These are phyloP conservation scores for Parnassius orleans DNA, from an alignment of 2,888 invertebrate species.

Conservation along the genomic window DNA sequence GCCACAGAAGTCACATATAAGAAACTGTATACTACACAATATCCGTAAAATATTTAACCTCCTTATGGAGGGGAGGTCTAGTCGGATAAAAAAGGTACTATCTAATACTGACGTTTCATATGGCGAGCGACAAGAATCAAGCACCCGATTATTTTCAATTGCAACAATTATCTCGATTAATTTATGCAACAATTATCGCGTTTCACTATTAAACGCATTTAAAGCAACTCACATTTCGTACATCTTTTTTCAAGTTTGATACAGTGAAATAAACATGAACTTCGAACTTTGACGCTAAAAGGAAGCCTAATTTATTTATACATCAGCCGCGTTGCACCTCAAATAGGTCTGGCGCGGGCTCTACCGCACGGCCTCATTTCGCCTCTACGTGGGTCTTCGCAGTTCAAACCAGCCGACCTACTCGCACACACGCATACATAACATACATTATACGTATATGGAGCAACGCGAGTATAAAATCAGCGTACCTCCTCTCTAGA, in stretches of 20 bases:
- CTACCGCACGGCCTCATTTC: conserved; percentile 53
- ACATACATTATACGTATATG: neutral
- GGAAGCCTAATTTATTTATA: conserved; percentile 21
- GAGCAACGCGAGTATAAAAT: neutral
- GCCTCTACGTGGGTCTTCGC: conserved; percentile 55
- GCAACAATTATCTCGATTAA: too few relatives aligned
- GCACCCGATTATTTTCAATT: too few relatives aligned
- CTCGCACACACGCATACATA: conserved; percentile 12
- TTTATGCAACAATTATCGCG: too few relatives aligned
- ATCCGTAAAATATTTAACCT: too few relatives aligned
- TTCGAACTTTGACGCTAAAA: neutral
- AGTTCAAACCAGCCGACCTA: conserved; percentile 35
- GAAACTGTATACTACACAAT: too few relatives aligned
- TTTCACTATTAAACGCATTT: too few relatives aligned
- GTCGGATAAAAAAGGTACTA: too few relatives aligned
- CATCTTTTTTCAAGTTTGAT: neutral
- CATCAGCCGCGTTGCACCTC: conserved; percentile 15
- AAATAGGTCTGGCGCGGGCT: conserved; percentile 39
- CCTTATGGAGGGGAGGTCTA: too few relatives aligned
- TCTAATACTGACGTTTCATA: too few relatives aligned
- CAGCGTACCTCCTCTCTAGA: conserved; percentile 5
- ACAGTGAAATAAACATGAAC: neutral
- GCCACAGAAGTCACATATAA: too few relatives aligned
- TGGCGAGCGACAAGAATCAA: too few relatives aligned
- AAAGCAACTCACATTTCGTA: too few relatives aligned